phyloP scores from a whole-genome alignment of 2,888 invertebrate genomes.

The Salticus scenicus region DNA sequence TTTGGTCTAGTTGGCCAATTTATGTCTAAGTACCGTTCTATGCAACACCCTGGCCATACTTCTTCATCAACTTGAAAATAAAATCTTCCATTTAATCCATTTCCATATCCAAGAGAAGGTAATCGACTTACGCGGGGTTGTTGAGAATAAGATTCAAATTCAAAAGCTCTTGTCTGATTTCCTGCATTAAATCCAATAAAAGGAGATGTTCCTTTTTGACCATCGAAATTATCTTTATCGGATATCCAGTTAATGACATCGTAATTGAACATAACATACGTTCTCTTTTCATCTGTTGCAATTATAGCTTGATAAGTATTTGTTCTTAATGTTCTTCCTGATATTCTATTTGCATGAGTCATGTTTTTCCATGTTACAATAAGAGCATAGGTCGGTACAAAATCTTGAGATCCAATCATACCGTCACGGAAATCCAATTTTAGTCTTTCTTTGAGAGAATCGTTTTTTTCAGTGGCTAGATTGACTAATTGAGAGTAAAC shows the following conservation, averaged over 20 bases:
- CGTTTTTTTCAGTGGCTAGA: constrained; percentile 69
- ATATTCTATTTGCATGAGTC: constrained; percentile 82
- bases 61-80: constrained; percentile 96
- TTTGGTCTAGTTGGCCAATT: constrained; percentile 78
- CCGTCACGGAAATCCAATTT: constrained; percentile 74
- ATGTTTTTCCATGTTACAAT: constrained; percentile 97
- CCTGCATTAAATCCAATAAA: constrained; percentile 96
- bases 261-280: constrained; percentile 97
- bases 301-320: constrained; percentile 97
- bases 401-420: constrained; percentile 85
- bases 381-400: constrained; percentile 91
- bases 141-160: constrained; percentile 93
- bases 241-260: constrained; percentile 91
- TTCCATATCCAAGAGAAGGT: constrained; percentile 89
- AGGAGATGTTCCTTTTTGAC: constrained; percentile 90
- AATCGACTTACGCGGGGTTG: constrained; percentile 88
- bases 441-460: constrained; percentile 67
- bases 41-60: constrained; percentile 92
- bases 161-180: constrained; percentile 91
- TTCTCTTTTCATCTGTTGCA: constrained; percentile 93
- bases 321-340: constrained; percentile 77
- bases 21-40: constrained; percentile 75
- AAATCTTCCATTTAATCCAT: constrained; percentile 91
- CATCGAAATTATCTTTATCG: constrained; percentile 89
- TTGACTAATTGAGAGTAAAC: constrained; percentile 82